Evolutionary conservation across 2,113 vertebrate genomes (phyloP), one percentile per base, ranked within the genome.

Genomic region (Pelvicachromis taeniatus): DNA sequence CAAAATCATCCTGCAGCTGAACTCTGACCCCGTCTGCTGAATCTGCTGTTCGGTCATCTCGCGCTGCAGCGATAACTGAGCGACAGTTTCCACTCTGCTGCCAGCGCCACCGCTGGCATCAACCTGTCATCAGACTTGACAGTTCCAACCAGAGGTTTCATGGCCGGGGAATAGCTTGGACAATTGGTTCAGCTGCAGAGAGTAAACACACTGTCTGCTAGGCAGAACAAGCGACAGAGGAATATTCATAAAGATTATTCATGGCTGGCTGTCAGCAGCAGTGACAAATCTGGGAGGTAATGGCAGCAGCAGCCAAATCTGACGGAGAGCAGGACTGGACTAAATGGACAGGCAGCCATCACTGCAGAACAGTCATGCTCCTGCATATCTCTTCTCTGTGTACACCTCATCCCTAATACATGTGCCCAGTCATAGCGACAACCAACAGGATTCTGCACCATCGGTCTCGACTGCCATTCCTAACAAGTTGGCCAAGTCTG

Each of bases 231-330:
- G 88, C 75, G 4, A 23, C 10, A 23, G 65, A 77, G 63, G 88
- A 93, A 94, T 88, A 94, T 94, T 93, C 89, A 93, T 90, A 85
- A 82, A 90, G 85, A 91, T 91, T 90, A 92, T 92, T 91, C 94
- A 86, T 52, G 79, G 82, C 29, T 58, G 56, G 79, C 85, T 90
- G 92, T 91, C 90, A 84, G 89, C 35, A 35, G 65, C 77, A 1
- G 56, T 89, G 93, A 88, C 85, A 83, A 70, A 91, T 89, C 86
- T 73, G 54, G 54, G 84, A 78, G 55, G 90, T 83, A 90, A 91
- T 81, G 70, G 88, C 73, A 50, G 79, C 85, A 4, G 73, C 54
- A 19, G 80, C 59, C 3, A 56, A 85, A 78, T 68, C 80, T 87
- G 80, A 90, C 63, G 6, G 87, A 77, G 61, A 87, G 88, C 83